phyloP scores from a whole-genome alignment of 2,797 vertebrate genomes.

The Loris lydekkerianus region DNA sequence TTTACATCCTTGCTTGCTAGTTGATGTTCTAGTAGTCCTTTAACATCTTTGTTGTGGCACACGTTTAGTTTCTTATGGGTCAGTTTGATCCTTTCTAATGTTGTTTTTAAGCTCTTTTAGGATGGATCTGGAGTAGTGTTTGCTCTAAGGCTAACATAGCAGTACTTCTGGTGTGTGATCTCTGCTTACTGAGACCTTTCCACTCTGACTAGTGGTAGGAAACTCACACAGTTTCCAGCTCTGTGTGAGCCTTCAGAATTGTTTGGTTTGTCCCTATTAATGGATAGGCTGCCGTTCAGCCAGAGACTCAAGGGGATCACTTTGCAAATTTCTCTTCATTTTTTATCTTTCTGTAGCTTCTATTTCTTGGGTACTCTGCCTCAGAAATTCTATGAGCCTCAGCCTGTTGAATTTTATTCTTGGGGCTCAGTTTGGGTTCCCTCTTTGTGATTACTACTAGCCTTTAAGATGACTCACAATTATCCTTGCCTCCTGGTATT shows the following conservation, averaged over 20 bases:
- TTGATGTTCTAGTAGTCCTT: not conserved
- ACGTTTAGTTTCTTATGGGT: not conserved
- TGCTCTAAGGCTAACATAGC: not conserved
- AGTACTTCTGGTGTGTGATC: not conserved
- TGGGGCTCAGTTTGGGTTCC: not conserved
- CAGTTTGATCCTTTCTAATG: not conserved
- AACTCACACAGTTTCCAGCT: not conserved
- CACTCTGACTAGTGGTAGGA: not conserved
- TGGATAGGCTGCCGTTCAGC: not conserved
- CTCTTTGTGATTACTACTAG: not conserved
- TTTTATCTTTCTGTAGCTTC: not conserved
- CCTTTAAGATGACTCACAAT: not conserved
- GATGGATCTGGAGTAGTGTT: not conserved
- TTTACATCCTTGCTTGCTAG: not conserved
- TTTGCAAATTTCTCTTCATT: not conserved
- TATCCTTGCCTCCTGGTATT: not conserved
- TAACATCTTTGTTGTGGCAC: constrained; percentile 7
- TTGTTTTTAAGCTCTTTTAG: constrained; percentile 33
- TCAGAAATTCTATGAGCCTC: not conserved
- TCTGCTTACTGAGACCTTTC: not conserved
- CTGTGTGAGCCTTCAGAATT: not conserved
- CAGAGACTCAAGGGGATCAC: not conserved
- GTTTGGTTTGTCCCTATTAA: not conserved
- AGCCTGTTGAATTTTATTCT: not conserved
- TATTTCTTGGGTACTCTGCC: not conserved